Evolutionary conservation across 1,140 invertebrate genomes (phyloP).

Genomic region (Listronotus oregonensis): DNA sequence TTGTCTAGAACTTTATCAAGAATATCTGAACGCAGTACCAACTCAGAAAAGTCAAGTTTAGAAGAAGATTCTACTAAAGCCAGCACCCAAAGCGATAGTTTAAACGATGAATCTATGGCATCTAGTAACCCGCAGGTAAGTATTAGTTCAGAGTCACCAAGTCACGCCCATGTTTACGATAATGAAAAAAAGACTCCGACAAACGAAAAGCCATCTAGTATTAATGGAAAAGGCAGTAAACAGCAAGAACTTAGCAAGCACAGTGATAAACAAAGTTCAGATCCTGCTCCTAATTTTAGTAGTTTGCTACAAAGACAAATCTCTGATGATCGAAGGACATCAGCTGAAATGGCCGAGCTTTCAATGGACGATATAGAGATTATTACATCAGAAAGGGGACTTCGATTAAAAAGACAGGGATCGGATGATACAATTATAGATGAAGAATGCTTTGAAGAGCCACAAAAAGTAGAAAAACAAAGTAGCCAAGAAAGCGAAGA

Average conservation of each 20-base stretch:
- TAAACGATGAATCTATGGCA: slow-evolving; percentile 80
- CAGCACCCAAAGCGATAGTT: slow-evolving; percentile 74
- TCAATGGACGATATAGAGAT: slow-evolving; percentile 70
- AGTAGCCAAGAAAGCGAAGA: slow-evolving; percentile 72
- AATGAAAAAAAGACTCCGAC: slow-evolving; percentile 50
- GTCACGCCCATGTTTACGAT: slow-evolving; percentile 67
- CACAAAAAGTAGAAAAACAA: slow-evolving; percentile 42
- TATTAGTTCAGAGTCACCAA: slow-evolving; percentile 77
- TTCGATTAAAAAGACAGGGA: slow-evolving; percentile 50
- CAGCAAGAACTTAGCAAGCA: slow-evolving; percentile 35
- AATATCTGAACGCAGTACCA: slow-evolving; percentile 85
- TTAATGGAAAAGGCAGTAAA: slow-evolving; percentile 34
- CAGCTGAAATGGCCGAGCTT: slow-evolving; percentile 79
- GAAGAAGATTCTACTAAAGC: slow-evolving; percentile 85
- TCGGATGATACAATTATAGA: slow-evolving; percentile 57
- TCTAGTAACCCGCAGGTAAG: slow-evolving; percentile 85
- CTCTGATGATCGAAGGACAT: slow-evolving; percentile 78
- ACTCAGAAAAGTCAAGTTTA: slow-evolving; percentile 80
- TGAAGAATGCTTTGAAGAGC: slow-evolving; percentile 52
- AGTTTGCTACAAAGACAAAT: slow-evolving; percentile 59
- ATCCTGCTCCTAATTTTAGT: slow-evolving; percentile 46
- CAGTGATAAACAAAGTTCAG: slow-evolving; percentile 43
- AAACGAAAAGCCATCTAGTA: slow-evolving; percentile 34
- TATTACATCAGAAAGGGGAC: slow-evolving; percentile 53
- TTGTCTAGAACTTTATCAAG: slow-evolving; percentile 77